A percentile compares a stretch with the other conserved stretches of the same genome.
Evolutionary conservation across 2,888 invertebrate genomes (phyloP).

Genomic region (Brachycybe producta): DNA sequence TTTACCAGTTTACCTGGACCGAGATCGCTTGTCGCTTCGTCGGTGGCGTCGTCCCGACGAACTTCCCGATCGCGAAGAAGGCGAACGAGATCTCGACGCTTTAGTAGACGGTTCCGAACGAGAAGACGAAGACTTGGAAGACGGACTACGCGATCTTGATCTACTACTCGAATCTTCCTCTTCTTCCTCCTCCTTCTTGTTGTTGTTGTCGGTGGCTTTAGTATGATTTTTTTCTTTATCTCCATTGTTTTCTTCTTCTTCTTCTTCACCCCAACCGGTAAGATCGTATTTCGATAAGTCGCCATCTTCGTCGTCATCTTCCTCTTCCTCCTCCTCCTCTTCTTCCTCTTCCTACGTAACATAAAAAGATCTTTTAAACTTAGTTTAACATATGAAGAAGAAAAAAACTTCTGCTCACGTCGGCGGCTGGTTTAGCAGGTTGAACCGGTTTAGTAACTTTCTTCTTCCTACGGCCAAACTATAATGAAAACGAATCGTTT

Average conservation of each 20-base stretch:
- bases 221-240: slow-evolving; percentile 12
- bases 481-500: too few relatives aligned
- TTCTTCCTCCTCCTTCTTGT: not conserved
- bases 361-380: slow-evolving; percentile 34
- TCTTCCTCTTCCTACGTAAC: slow-evolving; percentile 27
- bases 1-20: slow-evolving; percentile 21
- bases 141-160: not conserved
- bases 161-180: not conserved
- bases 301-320: slow-evolving; percentile 42
- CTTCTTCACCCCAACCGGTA: slow-evolving; percentile 51
- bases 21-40: slow-evolving; percentile 16
- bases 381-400: slow-evolving; percentile 22
- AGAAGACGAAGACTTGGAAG: not conserved
- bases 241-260: slow-evolving; percentile 36
- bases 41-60: not conserved
- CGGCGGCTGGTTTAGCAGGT: too few relatives aligned
- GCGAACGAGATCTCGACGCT: not conserved
- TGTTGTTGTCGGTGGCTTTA: not conserved
- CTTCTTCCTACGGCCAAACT: slow-evolving; percentile 40
- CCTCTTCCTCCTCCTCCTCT: slow-evolving; percentile 48
- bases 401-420: too few relatives aligned
- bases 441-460: slow-evolving; percentile 35
- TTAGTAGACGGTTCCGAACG: slow-evolving; percentile 1
- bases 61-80: slow-evolving; percentile 2
- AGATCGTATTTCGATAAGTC: slow-evolving; percentile 67